Percentiles rank a stretch among this genome's conserved stretches.
Conservation (phyloP, 2,797 vertebrate genomes). For the Vipera latastei region DNA sequence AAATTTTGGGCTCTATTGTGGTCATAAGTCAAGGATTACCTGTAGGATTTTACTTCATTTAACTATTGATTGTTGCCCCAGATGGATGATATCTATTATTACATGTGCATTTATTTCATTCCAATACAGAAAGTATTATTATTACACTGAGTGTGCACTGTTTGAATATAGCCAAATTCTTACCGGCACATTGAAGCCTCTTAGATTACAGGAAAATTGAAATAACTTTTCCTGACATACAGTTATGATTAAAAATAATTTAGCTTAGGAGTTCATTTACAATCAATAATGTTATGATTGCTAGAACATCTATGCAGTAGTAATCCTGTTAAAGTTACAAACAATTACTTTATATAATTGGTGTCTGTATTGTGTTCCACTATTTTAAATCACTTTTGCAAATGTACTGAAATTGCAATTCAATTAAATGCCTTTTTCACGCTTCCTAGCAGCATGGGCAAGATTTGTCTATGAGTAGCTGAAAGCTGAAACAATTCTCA, state of each 20-base stretch:
- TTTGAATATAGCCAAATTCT: constrained; percentile 47
- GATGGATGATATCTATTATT: not conserved
- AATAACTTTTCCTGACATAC: constrained; percentile 48
- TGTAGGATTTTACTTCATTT: constrained; percentile 8
- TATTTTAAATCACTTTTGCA: constrained; percentile 55
- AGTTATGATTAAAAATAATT: constrained; percentile 60
- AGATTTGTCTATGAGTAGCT: not conserved
- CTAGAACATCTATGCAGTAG: constrained; percentile 54
- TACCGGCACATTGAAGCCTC: constrained; percentile 46
- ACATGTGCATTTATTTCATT: not conserved
- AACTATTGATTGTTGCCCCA: constrained; percentile 13
- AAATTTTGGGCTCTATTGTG: not conserved
- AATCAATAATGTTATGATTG: constrained; percentile 62
- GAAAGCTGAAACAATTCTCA: not conserved
- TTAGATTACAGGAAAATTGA: constrained; percentile 46
- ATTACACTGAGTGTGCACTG: constrained; percentile 25
- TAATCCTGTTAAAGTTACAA: constrained; percentile 47
- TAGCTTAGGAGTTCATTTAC: constrained; percentile 40
- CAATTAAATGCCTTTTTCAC: constrained; percentile 54
- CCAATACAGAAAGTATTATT: constrained; percentile 6
- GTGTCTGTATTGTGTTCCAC: constrained; percentile 27
- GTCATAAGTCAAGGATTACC: not conserved
- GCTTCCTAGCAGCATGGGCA: constrained; percentile 44
- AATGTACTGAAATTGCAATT: constrained; percentile 57
- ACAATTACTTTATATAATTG: constrained; percentile 59